Base-by-base conservation (phyloP, 2,888 invertebrate genomes). In the Athalia circularis region DNA sequence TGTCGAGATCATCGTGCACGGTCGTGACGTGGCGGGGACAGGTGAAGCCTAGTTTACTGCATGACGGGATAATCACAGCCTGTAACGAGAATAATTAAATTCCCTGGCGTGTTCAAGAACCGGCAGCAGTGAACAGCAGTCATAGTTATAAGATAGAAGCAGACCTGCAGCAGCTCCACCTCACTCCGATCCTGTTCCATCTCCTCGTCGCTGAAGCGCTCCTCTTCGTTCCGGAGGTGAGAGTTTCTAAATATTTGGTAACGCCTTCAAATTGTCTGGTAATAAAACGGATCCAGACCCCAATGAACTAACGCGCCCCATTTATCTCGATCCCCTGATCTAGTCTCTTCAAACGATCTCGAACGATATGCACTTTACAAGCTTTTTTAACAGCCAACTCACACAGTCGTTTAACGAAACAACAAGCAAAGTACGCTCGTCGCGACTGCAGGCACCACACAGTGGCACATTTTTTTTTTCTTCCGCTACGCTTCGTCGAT, bases 41-140 rank as follows among this genome's bases (percentile, higher is more conserved):
- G 85, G 85, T 86, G 87, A 89, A 83, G 87, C 82, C 88, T 88
- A 88, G 86, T 89, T 89, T 89, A 86, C 85, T 84, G 84, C 79
- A 81, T 86, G 89, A 88, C 88, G 83, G 85, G 86, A 84, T 89
- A 90, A 90, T 90, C 87, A 89, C 85, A 84, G 86, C 80, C 82
- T 80, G 83, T 79, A 82, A 85, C 85, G 85, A 84, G 84, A 87
- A 86, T 88, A 88, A 88, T 88, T 88, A 88, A 89, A 88, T 88
- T 87, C 83, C 86, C 29, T 54, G 43, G 29, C 29, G 29, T 29
- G 29, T 29, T 29, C 54, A 54, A 54, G 54, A n/a, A n/a, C 8
- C 9, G n/a, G 54, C 8, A 62, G 62, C n/a, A n/a, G 62, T 8
- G 62, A 7, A 62, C 59, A 9, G n/a, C 52, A n/a, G 6, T 6